Evolutionary conservation across 1,140 invertebrate genomes (phyloP), one percentile per base, ranked within the genome.

Genomic region (Mylabris phalerata): DNA sequence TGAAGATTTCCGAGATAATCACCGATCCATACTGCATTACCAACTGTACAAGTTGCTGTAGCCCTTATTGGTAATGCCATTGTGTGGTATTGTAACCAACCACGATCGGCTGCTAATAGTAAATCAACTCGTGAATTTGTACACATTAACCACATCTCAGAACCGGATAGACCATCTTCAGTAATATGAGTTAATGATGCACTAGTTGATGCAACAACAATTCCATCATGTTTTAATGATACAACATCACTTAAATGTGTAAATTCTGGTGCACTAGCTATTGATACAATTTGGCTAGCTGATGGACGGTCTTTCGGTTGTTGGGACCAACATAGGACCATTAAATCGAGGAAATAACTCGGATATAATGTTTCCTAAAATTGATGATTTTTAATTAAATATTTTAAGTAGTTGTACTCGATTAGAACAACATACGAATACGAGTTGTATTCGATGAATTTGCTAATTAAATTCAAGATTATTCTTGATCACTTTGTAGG

Each of bases 291-390:
- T 73, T 97, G 92, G 70, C 90, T 92, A 0, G 95, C 93, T 0
- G 92, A 90, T 0, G 96, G 95, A 38, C 96, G 80, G 67, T 89
- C 82, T 61, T 85, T 84, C 0, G 94, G 90, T 67, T 89, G 84
- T 62, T 95, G 90, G 3, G 88, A 84, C 96, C 96, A 99, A 70
- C 94, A 98, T 2, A 93, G 80, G 0, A 93, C 91, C 94, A 98
- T 98, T 10, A 96, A 77, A 77, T 98, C 95, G 51, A 98, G 76
- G 64, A 95, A 85, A 71, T 93, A 92, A 61, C 88, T 88, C 0
- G 95, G 95, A 78, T 93, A 93, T 55, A 88, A 77, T 1, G 86
- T 85, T 69, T 91, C 87, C 76, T 70, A 55, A 45, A 62, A n/a
- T n/a, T n/a, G n/a, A n/a, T n/a, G n/a, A n/a, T n/a, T n/a, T n/a